Evolutionary conservation across 2,113 vertebrate genomes (phyloP).

Genomic region (Peucedramus taeniatus): DNA sequence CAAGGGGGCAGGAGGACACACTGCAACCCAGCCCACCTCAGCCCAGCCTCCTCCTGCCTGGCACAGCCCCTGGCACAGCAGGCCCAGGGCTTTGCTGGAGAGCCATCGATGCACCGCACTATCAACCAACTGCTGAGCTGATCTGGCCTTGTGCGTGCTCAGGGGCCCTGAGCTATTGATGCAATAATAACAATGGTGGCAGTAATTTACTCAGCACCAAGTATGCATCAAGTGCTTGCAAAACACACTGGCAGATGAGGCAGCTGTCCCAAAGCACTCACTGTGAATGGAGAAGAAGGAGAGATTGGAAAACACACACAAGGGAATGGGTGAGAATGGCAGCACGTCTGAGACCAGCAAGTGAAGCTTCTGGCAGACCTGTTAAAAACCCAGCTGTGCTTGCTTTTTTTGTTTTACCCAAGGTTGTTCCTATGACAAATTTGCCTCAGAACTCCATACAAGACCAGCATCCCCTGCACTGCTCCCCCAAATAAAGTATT

Average conservation of each 20-base stretch:
- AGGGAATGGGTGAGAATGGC: neutral
- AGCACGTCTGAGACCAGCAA: neutral
- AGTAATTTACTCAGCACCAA: neutral
- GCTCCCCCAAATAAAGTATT: neutral
- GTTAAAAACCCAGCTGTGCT: neutral
- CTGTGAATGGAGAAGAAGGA: neutral
- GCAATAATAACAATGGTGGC: neutral
- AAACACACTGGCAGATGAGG: neutral
- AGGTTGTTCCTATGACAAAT: neutral
- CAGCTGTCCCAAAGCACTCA: neutral
- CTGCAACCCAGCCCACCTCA: neutral
- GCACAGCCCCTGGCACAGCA: neutral
- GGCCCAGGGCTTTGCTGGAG: neutral
- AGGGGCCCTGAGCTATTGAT: neutral
- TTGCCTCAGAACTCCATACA: neutral
- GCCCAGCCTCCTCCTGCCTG: neutral
- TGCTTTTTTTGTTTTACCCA: neutral
- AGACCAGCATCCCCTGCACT: neutral
- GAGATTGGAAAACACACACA: neutral
- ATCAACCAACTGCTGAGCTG: neutral
- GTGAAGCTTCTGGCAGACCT: neutral
- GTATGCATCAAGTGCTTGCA: neutral
- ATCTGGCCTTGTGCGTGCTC: neutral
- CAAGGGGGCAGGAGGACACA: neutral
- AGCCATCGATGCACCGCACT: neutral